Base-by-base conservation (phyloP, 2,113 vertebrate genomes). In the Datnioides undecimradiatus region DNA sequence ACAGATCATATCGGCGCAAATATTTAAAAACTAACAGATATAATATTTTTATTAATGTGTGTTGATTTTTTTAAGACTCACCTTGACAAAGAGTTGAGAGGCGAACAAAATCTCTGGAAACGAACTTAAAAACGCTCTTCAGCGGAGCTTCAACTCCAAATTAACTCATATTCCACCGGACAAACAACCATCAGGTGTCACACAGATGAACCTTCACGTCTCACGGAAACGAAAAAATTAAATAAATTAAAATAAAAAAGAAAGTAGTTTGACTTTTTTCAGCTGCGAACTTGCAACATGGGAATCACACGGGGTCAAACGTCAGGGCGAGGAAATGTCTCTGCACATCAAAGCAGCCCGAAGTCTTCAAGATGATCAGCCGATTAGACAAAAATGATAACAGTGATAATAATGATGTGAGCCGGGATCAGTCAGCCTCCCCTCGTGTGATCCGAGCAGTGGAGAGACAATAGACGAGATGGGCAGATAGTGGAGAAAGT, bases 401-500 rank as follows among this genome's bases (percentile, higher is more conserved):
- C 11, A 16, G 41, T 38, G 49, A 66, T 73, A 0, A 31, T 52
- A 45, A 58, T 45, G 76, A 52, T 60, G 73, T 38, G 54, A 40
- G 65, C 11, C 2, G 43, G 63, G 88, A 88, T 57, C 85, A 60
- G 74, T 31, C 68, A 60, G 66, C 43, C 21, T 60, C n/a, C 21
- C 65, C n/a, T 54, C 46, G 77, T 43, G 71, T 45, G 79, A 76
- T 82, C 68, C 71, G 63, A 0, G 75, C 41, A 73, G 60, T 58
- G 72, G 40, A 45, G 93, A 97, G 95, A 97, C 96, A 96, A 96
- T 95, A 91, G 96, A 93, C 76, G 90, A 57, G 92, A 90, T 88
- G 87, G 67, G 76, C 36, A 82, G 81, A 86, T 89, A 88, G 86
- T 76, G 87, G 64, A 58, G 80, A 84, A 93, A 93, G 92, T 95